phyloP scores from a whole-genome alignment of 2,888 invertebrate species.

The Helleia helle region DNA sequence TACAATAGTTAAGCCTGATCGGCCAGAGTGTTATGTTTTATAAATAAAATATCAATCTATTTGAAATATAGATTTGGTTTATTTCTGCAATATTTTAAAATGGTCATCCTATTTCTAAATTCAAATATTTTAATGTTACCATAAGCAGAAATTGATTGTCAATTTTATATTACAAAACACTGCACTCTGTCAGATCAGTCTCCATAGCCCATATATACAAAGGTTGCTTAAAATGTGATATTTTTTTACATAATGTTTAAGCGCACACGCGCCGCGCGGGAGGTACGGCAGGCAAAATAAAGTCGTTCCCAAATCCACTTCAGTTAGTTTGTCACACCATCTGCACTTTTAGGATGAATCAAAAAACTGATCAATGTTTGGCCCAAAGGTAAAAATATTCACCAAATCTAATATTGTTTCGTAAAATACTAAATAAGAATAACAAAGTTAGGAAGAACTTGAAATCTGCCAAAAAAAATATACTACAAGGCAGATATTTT shows the following conservation, averaged over 20 bases:
- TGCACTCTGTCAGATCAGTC: constrained; percentile 37
- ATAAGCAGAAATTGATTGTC: not conserved
- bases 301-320: constrained; percentile 29
- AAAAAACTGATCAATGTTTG: constrained; percentile 1
- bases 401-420: not conserved
- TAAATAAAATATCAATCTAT: constrained; percentile 9
- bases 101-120: not conserved
- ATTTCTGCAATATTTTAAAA: too few species aligned
- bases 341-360: constrained; percentile 41
- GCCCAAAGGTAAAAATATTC: constrained; percentile 1
- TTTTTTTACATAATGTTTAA: constrained; percentile 42
- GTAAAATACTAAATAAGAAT: not conserved
- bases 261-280: constrained; percentile 38
- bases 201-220: constrained; percentile 65
- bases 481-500: not conserved
- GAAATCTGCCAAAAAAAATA: not conserved
- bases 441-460: not conserved
- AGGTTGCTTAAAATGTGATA: constrained; percentile 50
- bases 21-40: constrained; percentile 39
- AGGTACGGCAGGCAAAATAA: constrained; percentile 21
- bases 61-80: not conserved
- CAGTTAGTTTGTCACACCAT: constrained; percentile 39
- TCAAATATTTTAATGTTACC: not conserved
- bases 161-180: constrained; percentile 11
- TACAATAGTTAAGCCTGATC: constrained; percentile 54